phyloP scores from a whole-genome alignment of 2,797 vertebrate genomes.

The Sylvia borin region DNA sequence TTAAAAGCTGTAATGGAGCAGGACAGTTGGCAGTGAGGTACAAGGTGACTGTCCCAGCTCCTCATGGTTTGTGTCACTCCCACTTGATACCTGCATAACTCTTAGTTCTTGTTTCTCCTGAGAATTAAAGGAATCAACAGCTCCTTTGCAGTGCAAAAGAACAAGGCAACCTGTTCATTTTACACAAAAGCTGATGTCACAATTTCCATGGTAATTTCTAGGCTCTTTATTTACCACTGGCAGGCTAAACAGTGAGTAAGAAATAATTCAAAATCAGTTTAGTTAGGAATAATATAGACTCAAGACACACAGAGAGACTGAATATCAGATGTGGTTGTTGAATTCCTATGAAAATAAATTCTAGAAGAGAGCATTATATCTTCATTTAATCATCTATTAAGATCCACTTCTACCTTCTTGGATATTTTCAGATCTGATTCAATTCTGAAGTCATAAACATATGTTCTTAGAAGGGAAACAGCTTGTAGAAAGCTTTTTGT shows the following conservation, averaged over 20 bases:
- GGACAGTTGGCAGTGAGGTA: too few relatives aligned
- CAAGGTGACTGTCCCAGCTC: background rate
- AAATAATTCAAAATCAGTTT: conserved; percentile 6
- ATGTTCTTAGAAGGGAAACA: background rate
- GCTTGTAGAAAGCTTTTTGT: background rate
- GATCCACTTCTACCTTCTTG: background rate
- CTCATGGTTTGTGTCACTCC: background rate
- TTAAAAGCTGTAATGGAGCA: background rate
- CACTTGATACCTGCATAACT: background rate
- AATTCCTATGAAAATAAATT: background rate
- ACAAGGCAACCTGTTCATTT: background rate
- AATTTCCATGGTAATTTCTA: background rate
- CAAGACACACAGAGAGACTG: background rate
- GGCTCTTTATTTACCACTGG: background rate
- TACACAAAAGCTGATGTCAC: background rate
- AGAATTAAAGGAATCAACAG: background rate
- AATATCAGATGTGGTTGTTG: background rate
- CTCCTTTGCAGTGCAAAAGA: background rate
- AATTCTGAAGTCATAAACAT: background rate
- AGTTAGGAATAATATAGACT: background rate
- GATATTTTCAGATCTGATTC: background rate
- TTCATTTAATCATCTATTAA: background rate
- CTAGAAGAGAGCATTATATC: background rate
- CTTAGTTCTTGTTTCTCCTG: background rate
- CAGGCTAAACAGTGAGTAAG: background rate